These are phyloP conservation scores for Chloroceryle inda DNA, from an alignment of 2,797 vertebrate species.

Conservation along the genomic window DNA sequence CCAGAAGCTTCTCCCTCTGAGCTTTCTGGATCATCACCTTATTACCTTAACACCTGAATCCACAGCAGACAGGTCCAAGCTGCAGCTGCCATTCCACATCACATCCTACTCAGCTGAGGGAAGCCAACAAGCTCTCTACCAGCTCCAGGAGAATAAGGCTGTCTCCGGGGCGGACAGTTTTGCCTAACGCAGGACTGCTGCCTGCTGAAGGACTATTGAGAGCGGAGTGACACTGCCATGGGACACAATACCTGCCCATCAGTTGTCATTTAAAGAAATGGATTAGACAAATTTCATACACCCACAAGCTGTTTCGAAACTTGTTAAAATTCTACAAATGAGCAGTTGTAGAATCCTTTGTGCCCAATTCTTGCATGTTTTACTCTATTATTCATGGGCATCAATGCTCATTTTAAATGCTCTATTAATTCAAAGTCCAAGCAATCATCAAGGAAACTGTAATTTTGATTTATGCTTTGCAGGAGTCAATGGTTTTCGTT, in stretches of 20 bases:
- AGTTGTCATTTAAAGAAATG: neutral
- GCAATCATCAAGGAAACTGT: conserved; percentile 24
- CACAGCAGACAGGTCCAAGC: neutral
- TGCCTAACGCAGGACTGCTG: neutral
- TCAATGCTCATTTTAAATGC: conserved; percentile 8
- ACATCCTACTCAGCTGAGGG: neutral
- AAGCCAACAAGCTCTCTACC: neutral
- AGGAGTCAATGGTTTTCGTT: neutral
- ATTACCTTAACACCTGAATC: neutral
- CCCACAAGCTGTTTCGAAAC: neutral
- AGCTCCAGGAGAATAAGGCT: neutral
- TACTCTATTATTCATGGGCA: conserved; percentile 30
- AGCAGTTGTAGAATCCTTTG: neutral
- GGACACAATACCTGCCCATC: neutral
- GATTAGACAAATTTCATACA: neutral
- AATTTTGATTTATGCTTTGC: conserved; percentile 30
- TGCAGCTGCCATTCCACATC: neutral
- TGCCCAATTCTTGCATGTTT: neutral
- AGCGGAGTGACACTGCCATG: neutral
- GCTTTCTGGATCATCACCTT: neutral
- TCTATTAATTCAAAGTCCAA: conserved; percentile 31
- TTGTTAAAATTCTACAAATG: conserved; percentile 39
- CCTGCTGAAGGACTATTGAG: neutral
- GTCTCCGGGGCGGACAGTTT: neutral
- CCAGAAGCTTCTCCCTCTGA: neutral